Conservation (phyloP, 2,113 vertebrate genomes). For the Brevimyrus niger region DNA sequence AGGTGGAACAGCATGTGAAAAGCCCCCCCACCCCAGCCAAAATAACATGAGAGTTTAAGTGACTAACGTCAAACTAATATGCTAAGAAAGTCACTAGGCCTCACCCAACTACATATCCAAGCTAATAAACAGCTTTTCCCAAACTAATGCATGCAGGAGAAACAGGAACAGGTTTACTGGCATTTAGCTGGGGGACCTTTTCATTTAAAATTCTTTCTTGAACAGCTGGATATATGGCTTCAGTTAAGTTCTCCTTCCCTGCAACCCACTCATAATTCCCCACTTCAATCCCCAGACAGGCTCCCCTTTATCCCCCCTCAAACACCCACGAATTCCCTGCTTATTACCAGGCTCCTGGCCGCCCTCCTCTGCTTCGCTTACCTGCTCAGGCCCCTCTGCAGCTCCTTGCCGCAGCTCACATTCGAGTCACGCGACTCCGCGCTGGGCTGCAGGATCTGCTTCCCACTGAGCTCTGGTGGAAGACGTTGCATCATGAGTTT, state of each 20-base stretch:
- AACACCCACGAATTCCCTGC: not conserved
- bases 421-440: slow-evolving; percentile 38
- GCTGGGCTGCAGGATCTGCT: slow-evolving; percentile 46
- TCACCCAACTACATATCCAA: no score
- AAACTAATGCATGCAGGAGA: not conserved
- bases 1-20: not conserved
- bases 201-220: not conserved
- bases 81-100: not conserved
- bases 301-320: no score
- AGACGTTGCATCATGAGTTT: not conserved
- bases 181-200: not conserved
- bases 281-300: not conserved
- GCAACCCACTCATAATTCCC: no score
- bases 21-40: not conserved
- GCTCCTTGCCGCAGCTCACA: slow-evolving; percentile 35
- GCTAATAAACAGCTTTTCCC: not conserved
- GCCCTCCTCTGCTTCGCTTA: slow-evolving; percentile 25
- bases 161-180: not conserved
- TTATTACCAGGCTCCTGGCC: not conserved
- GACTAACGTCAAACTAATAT: not conserved
- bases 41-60: not conserved
- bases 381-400: slow-evolving; percentile 53
- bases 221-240: not conserved
- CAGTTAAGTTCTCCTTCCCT: no score
- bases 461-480: slow-evolving; percentile 49